Evolutionary conservation across 2,888 invertebrate genomes (phyloP).

Genomic region (Copidosoma aretas): DNA sequence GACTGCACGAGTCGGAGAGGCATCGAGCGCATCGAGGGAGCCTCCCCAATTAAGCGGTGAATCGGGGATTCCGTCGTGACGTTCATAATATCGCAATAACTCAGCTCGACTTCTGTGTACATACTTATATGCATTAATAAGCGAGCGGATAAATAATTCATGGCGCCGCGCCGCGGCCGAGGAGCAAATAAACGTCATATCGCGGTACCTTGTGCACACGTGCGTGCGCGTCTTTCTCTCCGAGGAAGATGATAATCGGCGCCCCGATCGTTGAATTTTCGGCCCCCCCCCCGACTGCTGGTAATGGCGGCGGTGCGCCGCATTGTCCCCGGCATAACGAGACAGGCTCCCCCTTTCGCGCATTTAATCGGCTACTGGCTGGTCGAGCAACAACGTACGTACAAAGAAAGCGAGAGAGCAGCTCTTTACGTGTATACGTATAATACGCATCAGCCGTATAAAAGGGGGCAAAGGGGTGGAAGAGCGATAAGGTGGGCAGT

Average conservation of each 20-base stretch:
- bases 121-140: no score
- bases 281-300: not conserved
- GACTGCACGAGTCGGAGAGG: no score
- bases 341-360: conserved; percentile 6
- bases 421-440: conserved; percentile 15
- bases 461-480: conserved; percentile 34
- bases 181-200: conserved; percentile 8
- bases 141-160: conserved; percentile 22
- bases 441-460: conserved; percentile 24
- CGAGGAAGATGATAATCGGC: not conserved
- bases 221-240: no score
- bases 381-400: not conserved
- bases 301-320: not conserved
- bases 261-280: not conserved
- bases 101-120: not conserved
- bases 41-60: conserved; percentile 21
- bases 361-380: conserved; percentile 15
- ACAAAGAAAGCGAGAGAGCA: conserved; percentile 11
- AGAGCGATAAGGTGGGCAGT: conserved; percentile 39
- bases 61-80: not conserved
- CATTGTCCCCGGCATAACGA: conserved; percentile 17
- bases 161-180: not conserved
- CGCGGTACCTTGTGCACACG: not conserved
- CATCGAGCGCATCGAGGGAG: no score
- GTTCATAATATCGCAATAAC: conserved; percentile 2